Base-by-base conservation (phyloP, 2,888 invertebrate genomes). In the Perdita meconis region DNA sequence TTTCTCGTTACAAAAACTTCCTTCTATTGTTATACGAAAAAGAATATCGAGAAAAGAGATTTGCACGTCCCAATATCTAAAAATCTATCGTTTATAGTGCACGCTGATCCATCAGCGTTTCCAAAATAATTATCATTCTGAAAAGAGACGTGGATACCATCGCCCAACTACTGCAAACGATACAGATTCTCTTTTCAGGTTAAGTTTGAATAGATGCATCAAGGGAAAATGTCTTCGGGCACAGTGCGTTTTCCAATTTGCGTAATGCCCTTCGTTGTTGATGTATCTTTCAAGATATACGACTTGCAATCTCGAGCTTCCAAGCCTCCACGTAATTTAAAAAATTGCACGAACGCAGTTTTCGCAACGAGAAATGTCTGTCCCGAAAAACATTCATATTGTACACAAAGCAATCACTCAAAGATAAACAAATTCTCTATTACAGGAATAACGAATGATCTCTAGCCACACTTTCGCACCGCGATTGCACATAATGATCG, bases 231-330 rank as follows among this genome's bases (percentile, higher is more conserved):
- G 22, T 40, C 38, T 70, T 61, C 60, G 38, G 50, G 19, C 5
- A 38, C 38, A n/a, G 10, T 26, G 42, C 38, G 34, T 56, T 56
- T 61, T 60, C 10, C 61, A 73, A 73, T 73, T 73, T 70, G 10
- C 24, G 34, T 70, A 70, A 73, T 73, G 73, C 30, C 22, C 19
- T 22, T 47, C 26, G 5, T 19, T 1, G 13, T 5, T 12, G 6
- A 34, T 10, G 22, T 6, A 6, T 24, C 13, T 13, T 19, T 19
- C 26, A 19, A n/a, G 16, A 55, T 30, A 6, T 55, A n/a, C n/a
- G 47, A 55, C 22, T 40, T 34, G 13, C 10, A 16, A 13, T 8
- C n/a, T 24, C 1, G 3, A 2, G n/a, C 0, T 12, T 3, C 0
- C 13, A n/a, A 6, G 12, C 4, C 8, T 22, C 36, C 38, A 34